phyloP scores from a whole-genome alignment of 2,797 vertebrate species.

The Garrulus glandarius region DNA sequence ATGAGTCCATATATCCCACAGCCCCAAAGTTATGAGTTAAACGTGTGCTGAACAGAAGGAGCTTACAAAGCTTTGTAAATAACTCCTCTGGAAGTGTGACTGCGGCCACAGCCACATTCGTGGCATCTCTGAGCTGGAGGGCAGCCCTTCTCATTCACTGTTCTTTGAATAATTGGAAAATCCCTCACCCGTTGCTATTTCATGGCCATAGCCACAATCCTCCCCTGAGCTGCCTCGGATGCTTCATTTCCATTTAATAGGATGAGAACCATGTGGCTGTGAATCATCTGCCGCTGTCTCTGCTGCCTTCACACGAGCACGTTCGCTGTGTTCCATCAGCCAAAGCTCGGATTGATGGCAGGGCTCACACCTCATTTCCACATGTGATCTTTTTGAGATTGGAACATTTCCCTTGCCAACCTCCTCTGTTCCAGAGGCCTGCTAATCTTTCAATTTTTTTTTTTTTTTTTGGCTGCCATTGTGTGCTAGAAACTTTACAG shows the following conservation, averaged over 20 bases:
- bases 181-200: slow-evolving; percentile 6
- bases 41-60: not conserved
- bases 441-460: not conserved
- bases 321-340: not conserved
- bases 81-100: not conserved
- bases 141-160: not conserved
- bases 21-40: not conserved
- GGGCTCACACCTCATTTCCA: slow-evolving; percentile 11
- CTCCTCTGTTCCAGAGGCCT: not conserved
- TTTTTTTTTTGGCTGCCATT: not conserved
- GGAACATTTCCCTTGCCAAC: not conserved
- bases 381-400: not conserved
- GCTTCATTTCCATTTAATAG: slow-evolving; percentile 47
- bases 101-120: not conserved
- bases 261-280: not conserved
- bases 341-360: not conserved
- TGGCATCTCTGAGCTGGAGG: not conserved
- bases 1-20: not conserved
- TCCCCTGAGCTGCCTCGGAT: not conserved
- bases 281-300: slow-evolving; percentile 17
- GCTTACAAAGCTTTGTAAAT: not conserved
- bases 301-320: not conserved
- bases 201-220: not conserved
- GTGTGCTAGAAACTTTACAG: not conserved
- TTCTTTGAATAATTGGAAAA: slow-evolving; percentile 50